phyloP scores from a whole-genome alignment of 2,113 vertebrate genomes.

The Corythornis vintsioides region DNA sequence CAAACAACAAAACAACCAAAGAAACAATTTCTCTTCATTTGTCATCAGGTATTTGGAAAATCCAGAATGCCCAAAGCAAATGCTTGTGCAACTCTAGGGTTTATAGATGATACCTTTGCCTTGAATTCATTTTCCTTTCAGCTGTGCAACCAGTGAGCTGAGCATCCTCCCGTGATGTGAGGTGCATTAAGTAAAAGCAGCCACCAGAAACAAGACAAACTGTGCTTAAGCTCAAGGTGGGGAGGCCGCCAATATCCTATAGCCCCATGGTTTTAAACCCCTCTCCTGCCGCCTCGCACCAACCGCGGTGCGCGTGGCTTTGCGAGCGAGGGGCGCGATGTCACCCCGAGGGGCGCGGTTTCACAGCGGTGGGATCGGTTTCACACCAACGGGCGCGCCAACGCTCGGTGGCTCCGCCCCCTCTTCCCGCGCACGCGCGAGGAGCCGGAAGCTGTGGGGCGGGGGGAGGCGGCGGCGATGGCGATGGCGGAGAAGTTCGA shows the following conservation, averaged over 20 bases:
- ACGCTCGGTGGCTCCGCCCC: rapidly evolving
- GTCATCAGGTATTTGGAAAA: not conserved
- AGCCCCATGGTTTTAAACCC: too few relatives aligned
- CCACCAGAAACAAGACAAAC: too few relatives aligned
- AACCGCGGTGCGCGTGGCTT: too few relatives aligned
- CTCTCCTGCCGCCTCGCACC: too few relatives aligned
- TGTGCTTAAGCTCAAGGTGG: too few relatives aligned
- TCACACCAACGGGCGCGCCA: too few relatives aligned
- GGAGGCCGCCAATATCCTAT: too few relatives aligned
- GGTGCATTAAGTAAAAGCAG: too few relatives aligned
- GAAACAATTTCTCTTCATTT: not conserved
- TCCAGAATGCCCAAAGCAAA: not conserved
- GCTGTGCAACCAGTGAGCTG: not conserved
- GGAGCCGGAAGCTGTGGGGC: not conserved
- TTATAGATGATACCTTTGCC: not conserved
- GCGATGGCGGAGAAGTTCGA: constrained; percentile 96
- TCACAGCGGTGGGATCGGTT: too few relatives aligned
- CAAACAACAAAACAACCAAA: too few relatives aligned
- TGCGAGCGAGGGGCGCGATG: not conserved
- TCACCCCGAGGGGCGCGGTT: too few relatives aligned
- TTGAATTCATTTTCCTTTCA: not conserved
- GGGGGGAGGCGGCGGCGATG: rapidly evolving
- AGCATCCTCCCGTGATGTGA: too few relatives aligned
- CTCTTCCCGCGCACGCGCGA: not conserved
- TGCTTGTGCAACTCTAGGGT: not conserved